Percentiles rank a stretch among this genome's conserved stretches.
Evolutionary conservation across 1,140 invertebrate genomes (phyloP).

Genomic region (Penaeus vannamei): DNA sequence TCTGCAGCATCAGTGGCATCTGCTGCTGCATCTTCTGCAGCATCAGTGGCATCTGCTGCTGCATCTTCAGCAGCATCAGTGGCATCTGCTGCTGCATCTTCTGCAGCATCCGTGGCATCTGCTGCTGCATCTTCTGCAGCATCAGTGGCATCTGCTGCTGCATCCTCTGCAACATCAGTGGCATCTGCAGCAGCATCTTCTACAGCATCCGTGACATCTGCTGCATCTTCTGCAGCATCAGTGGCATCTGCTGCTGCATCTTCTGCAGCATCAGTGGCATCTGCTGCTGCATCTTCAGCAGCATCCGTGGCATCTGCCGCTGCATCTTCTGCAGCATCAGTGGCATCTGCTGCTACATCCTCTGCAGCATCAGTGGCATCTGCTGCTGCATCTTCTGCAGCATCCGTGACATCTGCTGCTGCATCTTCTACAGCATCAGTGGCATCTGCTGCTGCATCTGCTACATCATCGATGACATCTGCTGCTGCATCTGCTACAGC

Average conservation of each 20-base stretch:
- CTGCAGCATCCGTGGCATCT: neutral
- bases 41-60: too few relatives aligned
- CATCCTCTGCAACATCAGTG: too few relatives aligned
- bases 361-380: neutral
- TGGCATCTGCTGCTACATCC: constrained; percentile 19
- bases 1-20: too few relatives aligned
- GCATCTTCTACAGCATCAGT: constrained; percentile 1
- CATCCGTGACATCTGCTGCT: neutral
- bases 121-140: constrained; percentile 35
- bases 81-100: too few relatives aligned
- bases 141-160: neutral
- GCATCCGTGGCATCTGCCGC: neutral
- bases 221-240: constrained; percentile 3
- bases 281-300: neutral
- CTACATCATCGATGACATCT: neutral
- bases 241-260: constrained; percentile 10
- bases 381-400: constrained; percentile 10
- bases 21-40: too few relatives aligned
- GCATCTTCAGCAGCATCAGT: too few relatives aligned
- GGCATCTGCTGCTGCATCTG: neutral
- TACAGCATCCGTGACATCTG: neutral
- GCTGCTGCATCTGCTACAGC: neutral
- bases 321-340: neutral
- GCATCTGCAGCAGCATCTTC: neutral
- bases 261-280: constrained; percentile 1